Base-by-base conservation (phyloP, 1,140 invertebrate species). In the Pogonus chalceus region DNA sequence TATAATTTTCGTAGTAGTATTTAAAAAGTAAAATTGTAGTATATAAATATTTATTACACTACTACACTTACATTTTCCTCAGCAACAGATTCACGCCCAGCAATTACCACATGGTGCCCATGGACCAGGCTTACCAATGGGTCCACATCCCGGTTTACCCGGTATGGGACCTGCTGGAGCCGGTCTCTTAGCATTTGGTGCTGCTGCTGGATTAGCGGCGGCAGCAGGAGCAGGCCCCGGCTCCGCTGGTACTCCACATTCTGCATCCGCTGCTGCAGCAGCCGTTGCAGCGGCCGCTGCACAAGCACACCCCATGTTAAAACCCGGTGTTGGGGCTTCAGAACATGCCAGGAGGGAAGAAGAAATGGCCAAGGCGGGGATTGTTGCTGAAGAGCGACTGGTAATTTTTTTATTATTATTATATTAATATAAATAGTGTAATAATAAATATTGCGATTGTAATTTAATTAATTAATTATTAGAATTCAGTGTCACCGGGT, bases 71-170 rank as follows among this genome's bases (percentile, higher is more conserved):
- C n/a, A n/a, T n/a, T n/a, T n/a, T n/a, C n/a, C 39, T 53, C 59
- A 69, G 74, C 89, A 92, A 72, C 90, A 93, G 75, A 92, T 94
- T 83, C 90, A 94, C 65, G 89, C 90, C 9, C 84, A 90, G 64
- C 88, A 92, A 69, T 65, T 93, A 56, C 88, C 88, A 16, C 76
- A 76, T 18, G 83, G 84, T 58, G 83, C 85, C 9, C 88, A 90
- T 67, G 83, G 74, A 26, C 73, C 73, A 2, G 76, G 76, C 59
- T 67, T 82, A 62, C 76, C 85, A 56, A 71, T 82, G 62, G 76
- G 76, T 14, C 85, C 86, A 22, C 88, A 88, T 69, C 86, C 85
- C 12, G 81, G 81, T 23, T 68, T 83, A 22, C 76, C 83, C 58
- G 76, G 56, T 61, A 76, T 49, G 68, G 72, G 66, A 50, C 65